Percentiles rank a stretch among this genome's conserved stretches.
phyloP scores from a whole-genome alignment of 2,113 vertebrate species.

The Uropsilus gracilis region DNA sequence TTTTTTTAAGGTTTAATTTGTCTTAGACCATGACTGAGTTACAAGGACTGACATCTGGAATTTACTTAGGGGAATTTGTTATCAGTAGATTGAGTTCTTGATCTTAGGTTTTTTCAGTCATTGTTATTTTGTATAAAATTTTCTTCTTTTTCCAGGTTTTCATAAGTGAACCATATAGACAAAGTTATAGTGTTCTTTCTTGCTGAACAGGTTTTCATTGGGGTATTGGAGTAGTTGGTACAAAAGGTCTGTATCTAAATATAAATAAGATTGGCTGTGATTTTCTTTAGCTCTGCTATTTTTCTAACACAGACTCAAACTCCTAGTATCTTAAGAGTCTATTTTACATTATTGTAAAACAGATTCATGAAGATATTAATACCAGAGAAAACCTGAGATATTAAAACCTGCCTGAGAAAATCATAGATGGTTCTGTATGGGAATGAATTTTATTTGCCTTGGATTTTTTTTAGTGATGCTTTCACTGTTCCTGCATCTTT shows the following conservation, averaged over 20 bases:
- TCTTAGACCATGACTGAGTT: background rate
- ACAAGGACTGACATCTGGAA: constrained; percentile 12
- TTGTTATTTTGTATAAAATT: constrained; percentile 1
- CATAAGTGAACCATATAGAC: background rate
- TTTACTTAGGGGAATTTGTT: background rate
- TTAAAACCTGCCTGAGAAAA: too few relatives aligned
- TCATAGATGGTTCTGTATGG: background rate
- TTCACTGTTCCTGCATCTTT: background rate
- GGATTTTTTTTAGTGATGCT: background rate
- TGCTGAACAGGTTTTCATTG: background rate
- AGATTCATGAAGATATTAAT: background rate
- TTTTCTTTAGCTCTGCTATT: background rate
- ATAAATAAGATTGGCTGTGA: background rate
- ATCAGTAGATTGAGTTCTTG: background rate
- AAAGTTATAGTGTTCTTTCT: background rate
- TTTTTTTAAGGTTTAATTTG: background rate
- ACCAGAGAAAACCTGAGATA: too few relatives aligned
- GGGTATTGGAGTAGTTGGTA: background rate
- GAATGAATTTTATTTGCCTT: background rate
- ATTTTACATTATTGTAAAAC: background rate
- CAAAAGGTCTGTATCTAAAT: background rate
- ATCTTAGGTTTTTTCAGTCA: constrained; percentile 3
- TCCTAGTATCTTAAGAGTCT: background rate
- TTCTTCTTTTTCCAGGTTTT: background rate
- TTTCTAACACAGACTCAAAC: background rate